Base-by-base conservation (phyloP, 2,888 invertebrate genomes). In the Trachelus stipa region DNA sequence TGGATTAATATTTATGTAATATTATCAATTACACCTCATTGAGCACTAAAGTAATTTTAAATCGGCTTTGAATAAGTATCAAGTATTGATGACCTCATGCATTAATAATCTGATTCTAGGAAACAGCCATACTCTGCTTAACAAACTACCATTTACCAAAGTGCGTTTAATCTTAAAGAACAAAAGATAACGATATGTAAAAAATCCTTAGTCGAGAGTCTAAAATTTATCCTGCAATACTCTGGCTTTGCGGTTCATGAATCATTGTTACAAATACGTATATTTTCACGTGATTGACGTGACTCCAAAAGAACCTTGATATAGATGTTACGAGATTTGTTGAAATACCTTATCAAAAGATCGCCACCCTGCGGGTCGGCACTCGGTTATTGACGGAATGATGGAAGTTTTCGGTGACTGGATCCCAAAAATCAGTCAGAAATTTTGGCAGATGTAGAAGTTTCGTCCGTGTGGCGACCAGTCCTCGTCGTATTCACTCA, bases 321-420 rank as follows among this genome's bases (percentile, higher is more conserved):
- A 23, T 9, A 56, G 23, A 56, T 56, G 56, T 56, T 56, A 4
- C 56, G 23, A 56, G 56, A 23, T 23, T 23, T 23, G 9, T 23
- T 9, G 56, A 9, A 56, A 56, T 56, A 56, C 23, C 6, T 90
- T 91, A 89, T 90, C 89, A 84, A 88, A 90, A 85, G 87, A 89
- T 89, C 89, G 95, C 95, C 95, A 95, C 95, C 95, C 95, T 94
- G 94, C 94, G 95, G 95, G 95, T 94, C 94, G 95, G 94, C 94
- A 94, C 93, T 93, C 93, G 93, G 93, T 94, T 95, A 94, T 94
- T 93, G 95, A 94, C 95, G 95, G 95, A 96, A 96, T 96, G 95
- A 94, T 95, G 95, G 93, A 94, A 93, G 94, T 93, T 95, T 95
- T 90, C 89, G 87, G 86, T 88, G 87, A 91, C 91, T 87, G 88